These are phyloP conservation scores for Protonemura montana DNA, from an alignment of 2,888 invertebrate genomes.

Conservation along the genomic window DNA sequence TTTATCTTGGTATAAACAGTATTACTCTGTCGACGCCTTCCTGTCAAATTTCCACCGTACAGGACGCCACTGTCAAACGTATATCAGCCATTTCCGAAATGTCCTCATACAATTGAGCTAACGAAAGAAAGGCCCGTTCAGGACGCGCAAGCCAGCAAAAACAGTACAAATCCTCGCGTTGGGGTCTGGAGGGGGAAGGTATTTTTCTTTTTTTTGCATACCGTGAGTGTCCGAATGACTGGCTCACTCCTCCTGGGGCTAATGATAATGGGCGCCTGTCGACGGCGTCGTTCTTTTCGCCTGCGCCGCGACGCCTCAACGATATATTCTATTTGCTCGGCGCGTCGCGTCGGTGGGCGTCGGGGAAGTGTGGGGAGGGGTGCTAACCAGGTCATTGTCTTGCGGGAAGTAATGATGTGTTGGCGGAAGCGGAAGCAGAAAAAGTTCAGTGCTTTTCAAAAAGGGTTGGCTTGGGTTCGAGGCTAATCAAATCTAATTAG, in stretches of 20 bases:
- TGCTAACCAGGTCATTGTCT: slow-evolving; percentile 28
- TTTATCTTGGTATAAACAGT: too few relatives aligned
- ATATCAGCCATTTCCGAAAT: not conserved
- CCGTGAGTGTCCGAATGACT: not conserved
- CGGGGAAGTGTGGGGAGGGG: not conserved
- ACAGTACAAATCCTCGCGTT: not conserved
- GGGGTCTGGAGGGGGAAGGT: not conserved
- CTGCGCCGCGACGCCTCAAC: not conserved
- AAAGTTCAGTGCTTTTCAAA: not conserved
- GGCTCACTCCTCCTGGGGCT: not conserved
- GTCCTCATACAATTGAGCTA: not conserved
- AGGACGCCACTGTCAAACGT: not conserved
- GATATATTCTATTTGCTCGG: not conserved
- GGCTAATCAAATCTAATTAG: slow-evolving; percentile 30
- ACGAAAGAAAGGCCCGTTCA: not conserved
- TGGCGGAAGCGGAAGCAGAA: slow-evolving; percentile 33
- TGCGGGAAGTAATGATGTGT: slow-evolving; percentile 15
- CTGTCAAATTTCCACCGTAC: not conserved
- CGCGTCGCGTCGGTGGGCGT: not conserved
- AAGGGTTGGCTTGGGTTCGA: not conserved
- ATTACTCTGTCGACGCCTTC: too few relatives aligned
- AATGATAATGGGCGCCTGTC: not conserved
- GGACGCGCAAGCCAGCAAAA: not conserved
- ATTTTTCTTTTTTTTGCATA: not conserved
- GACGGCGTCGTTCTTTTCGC: not conserved